Evolutionary conservation across 1,140 invertebrate genomes (phyloP).

Genomic region (Magallana gigas): DNA sequence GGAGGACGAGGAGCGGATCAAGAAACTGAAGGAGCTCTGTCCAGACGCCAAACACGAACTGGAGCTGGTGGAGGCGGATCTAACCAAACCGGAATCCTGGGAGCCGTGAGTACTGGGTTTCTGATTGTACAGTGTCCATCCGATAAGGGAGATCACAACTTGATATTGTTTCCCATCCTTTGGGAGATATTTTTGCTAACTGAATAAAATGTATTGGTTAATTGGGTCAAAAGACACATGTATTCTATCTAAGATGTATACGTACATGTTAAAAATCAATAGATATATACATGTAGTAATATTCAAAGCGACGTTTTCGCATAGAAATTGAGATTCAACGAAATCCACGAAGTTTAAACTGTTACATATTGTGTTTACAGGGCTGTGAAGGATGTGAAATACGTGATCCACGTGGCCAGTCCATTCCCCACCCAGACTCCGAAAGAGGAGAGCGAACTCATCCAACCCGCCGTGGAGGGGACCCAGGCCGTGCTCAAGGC

Average conservation of each 20-base stretch:
- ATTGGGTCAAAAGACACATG: neutral
- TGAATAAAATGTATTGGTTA: too few species aligned
- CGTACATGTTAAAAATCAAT: too few species aligned
- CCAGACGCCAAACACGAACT: slow-evolving; percentile 79
- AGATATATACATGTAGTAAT: too few species aligned
- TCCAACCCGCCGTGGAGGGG: slow-evolving; percentile 82
- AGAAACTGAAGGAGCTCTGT: slow-evolving; percentile 77
- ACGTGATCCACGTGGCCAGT: slow-evolving; percentile 83
- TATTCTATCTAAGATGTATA: neutral
- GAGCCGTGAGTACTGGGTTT: slow-evolving; percentile 66
- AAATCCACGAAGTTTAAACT: neutral
- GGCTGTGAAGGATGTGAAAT: slow-evolving; percentile 81
- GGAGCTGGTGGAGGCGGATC: slow-evolving; percentile 79
- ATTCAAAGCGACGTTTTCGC: too few species aligned
- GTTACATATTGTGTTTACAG: slow-evolving; percentile 70
- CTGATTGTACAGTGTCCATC: too few species aligned
- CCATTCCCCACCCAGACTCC: slow-evolving; percentile 80
- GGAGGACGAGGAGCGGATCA: slow-evolving; percentile 79
- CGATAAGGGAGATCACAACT: too few species aligned
- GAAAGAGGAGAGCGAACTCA: slow-evolving; percentile 79
- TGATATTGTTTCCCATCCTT: too few species aligned
- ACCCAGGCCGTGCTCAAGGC: slow-evolving; percentile 82
- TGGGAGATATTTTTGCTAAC: too few species aligned
- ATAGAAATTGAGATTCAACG: too few species aligned
- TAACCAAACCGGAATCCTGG: slow-evolving; percentile 77